A percentile compares a stretch with the other conserved stretches of the same genome.
Evolutionary conservation across 2,797 vertebrate species (phyloP).

Genomic region (Characodon lateralis): DNA sequence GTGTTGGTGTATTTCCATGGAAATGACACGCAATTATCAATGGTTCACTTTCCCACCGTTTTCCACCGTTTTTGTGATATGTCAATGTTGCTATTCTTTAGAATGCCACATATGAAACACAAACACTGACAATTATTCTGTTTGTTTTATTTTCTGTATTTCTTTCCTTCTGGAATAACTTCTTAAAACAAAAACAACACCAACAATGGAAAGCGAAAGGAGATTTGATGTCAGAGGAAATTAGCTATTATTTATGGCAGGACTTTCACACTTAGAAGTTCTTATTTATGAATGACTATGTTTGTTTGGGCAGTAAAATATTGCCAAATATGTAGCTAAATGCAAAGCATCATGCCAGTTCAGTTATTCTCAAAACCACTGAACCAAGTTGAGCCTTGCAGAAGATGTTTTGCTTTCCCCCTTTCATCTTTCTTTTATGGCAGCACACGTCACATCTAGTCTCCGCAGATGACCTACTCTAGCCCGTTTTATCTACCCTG

Average conservation of each 20-base stretch:
- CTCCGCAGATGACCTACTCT: constrained; percentile 7
- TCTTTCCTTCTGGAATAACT: no score
- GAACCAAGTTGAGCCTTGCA: background rate
- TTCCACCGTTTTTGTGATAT: background rate
- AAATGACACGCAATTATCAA: background rate
- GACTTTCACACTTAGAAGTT: no score
- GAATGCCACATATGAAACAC: background rate
- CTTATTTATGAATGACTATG: no score
- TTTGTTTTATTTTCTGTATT: background rate
- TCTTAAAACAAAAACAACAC: background rate
- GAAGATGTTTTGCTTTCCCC: background rate
- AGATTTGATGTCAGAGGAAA: background rate
- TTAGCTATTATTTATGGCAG: no score
- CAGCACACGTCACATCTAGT: background rate
- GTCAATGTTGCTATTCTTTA: background rate
- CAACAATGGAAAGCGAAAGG: background rate
- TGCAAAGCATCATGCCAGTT: no score
- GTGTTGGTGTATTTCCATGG: background rate
- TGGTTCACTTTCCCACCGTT: background rate
- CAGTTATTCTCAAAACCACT: background rate
- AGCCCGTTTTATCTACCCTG: constrained; percentile 12
- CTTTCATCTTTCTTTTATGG: background rate
- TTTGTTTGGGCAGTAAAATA: no score
- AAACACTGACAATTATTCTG: background rate
- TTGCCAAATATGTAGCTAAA: no score